These are phyloP conservation scores for Mylabris sibirica DNA, from an alignment of 2,888 invertebrate genomes.

Conservation along the genomic window DNA sequence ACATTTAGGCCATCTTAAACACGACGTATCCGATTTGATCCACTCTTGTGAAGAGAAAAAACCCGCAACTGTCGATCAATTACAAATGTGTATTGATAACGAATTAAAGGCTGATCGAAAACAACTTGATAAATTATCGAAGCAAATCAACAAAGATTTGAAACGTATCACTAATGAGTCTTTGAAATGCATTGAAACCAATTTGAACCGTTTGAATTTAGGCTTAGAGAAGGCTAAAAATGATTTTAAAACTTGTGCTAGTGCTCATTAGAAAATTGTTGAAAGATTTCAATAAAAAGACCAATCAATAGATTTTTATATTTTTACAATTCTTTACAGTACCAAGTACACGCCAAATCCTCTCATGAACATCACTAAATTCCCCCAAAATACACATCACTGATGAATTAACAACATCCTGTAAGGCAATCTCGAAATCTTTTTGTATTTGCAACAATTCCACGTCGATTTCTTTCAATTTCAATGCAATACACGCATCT, in stretches of 20 bases:
- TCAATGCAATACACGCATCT: conserved; percentile 8
- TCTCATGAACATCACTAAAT: conserved; percentile 4
- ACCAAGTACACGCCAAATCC: conserved; percentile 21
- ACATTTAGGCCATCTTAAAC: background rate
- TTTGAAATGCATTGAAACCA: conserved; percentile 4
- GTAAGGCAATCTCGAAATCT: conserved; percentile 2
- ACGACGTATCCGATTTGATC: background rate
- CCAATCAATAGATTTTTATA: background rate
- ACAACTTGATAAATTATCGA: background rate
- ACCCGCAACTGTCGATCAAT: background rate
- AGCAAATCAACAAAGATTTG: background rate
- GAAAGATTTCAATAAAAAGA: background rate
- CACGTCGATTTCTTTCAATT: conserved; percentile 14
- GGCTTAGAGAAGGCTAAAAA: background rate
- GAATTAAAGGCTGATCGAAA: background rate
- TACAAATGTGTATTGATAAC: background rate
- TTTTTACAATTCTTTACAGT: conserved; percentile 23
- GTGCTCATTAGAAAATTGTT: background rate
- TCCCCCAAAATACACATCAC: conserved; percentile 12
- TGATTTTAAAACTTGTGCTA: background rate
- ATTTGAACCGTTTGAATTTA: background rate
- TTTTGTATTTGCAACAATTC: conserved; percentile 15
- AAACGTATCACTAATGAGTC: background rate
- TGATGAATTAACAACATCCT: conserved; percentile 17
- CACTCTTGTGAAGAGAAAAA: background rate